Conservation (phyloP, 37 sponge, comb jelly and placozoan genomes). For the Bolinopsis microptera region DNA sequence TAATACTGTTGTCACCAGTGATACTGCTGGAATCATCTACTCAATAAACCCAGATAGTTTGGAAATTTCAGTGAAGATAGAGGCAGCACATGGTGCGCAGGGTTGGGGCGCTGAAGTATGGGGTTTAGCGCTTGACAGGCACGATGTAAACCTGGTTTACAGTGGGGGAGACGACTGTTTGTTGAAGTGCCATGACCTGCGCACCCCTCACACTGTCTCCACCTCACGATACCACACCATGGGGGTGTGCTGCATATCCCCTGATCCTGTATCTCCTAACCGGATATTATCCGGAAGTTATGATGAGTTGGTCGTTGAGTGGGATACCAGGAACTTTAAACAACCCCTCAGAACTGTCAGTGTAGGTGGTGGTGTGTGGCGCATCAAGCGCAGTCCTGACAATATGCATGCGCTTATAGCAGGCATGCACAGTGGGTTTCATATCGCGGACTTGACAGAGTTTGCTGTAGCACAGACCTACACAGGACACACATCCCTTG, state of each 20-base stretch:
- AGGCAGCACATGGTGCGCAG: not conserved
- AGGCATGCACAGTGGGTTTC: constrained; percentile 63
- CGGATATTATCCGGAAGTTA: constrained; percentile 9
- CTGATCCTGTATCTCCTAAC: not conserved
- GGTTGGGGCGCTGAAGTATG: constrained; percentile 56
- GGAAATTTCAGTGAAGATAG: not conserved
- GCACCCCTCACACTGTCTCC: not conserved
- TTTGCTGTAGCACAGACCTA: constrained; percentile 3
- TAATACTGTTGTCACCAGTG: not conserved
- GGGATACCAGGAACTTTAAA: constrained; percentile 28
- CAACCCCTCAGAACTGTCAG: not conserved
- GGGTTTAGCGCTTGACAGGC: not conserved
- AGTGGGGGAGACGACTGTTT: constrained; percentile 52
- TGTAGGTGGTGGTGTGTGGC: constrained; percentile 60
- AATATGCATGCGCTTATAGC: not conserved
- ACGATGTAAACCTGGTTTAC: not conserved
- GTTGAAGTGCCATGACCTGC: not conserved
- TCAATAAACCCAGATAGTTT: not conserved
- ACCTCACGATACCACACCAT: constrained; percentile 34
- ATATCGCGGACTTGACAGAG: not conserved
- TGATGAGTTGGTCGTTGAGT: constrained; percentile 13
- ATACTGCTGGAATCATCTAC: not conserved
- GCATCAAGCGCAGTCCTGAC: not conserved
- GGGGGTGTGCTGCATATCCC: constrained; percentile 62
- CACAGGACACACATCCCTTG: constrained; percentile 15